Conservation (phyloP, 23 tunicate genomes). For the Trididemnum nubilum region DNA sequence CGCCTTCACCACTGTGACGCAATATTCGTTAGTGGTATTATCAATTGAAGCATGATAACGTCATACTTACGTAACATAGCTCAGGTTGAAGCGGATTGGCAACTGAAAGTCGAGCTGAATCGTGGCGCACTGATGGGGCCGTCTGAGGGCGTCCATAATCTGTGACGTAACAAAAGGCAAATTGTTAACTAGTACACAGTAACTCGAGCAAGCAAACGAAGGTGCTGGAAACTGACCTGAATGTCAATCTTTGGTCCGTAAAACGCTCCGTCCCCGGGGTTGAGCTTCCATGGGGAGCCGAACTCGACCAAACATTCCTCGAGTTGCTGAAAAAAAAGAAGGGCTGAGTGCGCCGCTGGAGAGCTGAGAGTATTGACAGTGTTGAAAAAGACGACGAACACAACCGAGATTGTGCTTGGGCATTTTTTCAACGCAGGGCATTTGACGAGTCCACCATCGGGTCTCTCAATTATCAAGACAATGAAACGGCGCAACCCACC, state of each 20-base stretch:
- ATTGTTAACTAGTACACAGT: too few relatives aligned
- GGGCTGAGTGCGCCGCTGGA: not conserved
- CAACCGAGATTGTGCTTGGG: too few relatives aligned
- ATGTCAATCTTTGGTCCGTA: slow-evolving; percentile 99
- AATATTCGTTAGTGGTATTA: not conserved
- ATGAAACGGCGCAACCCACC: too few relatives aligned
- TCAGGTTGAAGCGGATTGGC: slow-evolving; percentile 93
- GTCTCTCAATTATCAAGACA: too few relatives aligned
- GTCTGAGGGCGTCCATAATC: slow-evolving; percentile 91
- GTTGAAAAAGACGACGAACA: too few relatives aligned
- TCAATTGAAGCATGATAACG: not conserved
- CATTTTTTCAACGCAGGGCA: too few relatives aligned
- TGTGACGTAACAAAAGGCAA: slow-evolving; percentile 24
- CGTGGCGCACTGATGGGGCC: slow-evolving; percentile 98
- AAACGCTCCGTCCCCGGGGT: slow-evolving; percentile 99
- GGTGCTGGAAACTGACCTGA: slow-evolving; percentile 39
- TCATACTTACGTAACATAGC: slow-evolving; percentile 72
- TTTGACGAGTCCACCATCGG: too few relatives aligned
- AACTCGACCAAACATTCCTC: slow-evolving; percentile 79
- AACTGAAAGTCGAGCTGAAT: slow-evolving; percentile 98
- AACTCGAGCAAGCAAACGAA: not conserved
- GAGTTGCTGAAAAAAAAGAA: slow-evolving; percentile 45
- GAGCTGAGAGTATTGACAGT: too few relatives aligned
- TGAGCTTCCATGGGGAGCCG: slow-evolving; percentile 85
- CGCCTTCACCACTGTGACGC: slow-evolving; percentile 63